These are phyloP conservation scores for Metopia argyrocephala DNA, from an alignment of 2,888 invertebrate species.

Conservation along the genomic window DNA sequence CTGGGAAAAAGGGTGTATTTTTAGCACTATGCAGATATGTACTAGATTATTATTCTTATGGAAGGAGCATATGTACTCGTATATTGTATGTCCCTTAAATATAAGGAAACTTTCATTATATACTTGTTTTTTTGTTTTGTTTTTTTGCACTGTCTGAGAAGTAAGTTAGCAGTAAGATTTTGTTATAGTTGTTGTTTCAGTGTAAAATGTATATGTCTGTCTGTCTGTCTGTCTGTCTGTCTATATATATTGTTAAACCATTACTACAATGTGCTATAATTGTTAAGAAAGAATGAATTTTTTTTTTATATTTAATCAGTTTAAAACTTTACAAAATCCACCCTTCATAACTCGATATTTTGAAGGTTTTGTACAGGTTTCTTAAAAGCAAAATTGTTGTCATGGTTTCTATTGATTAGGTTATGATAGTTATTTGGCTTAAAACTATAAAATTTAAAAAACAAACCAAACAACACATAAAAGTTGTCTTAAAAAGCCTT, in stretches of 20 bases:
- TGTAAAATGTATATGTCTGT: too few species aligned
- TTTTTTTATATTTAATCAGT: conserved; percentile 37
- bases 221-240: too few species aligned
- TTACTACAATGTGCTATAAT: conserved; percentile 16
- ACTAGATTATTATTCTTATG: too few species aligned
- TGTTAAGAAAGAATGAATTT: not conserved
- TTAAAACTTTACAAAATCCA: conserved; percentile 35
- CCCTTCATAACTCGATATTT: not conserved
- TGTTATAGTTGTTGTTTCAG: not conserved
- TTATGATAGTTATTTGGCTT: not conserved
- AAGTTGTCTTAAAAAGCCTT: too few species aligned
- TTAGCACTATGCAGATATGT: too few species aligned
- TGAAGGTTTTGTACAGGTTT: not conserved
- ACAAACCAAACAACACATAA: too few species aligned
- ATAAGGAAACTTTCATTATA: conserved; percentile 1
- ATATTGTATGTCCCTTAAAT: not conserved
- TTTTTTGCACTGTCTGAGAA: conserved; percentile 20
- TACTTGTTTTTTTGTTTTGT: conserved; percentile 12
- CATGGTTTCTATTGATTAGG: not conserved
- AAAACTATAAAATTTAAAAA: too few species aligned
- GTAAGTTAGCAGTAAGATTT: conserved; percentile 43
- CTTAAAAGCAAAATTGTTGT: not conserved
- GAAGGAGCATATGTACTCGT: too few species aligned
- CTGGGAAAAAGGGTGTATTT: conserved; percentile 33
- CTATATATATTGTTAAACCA: conserved; percentile 5